Base-by-base conservation (phyloP, 2,888 invertebrate species). In the Meandrusa payeni region DNA sequence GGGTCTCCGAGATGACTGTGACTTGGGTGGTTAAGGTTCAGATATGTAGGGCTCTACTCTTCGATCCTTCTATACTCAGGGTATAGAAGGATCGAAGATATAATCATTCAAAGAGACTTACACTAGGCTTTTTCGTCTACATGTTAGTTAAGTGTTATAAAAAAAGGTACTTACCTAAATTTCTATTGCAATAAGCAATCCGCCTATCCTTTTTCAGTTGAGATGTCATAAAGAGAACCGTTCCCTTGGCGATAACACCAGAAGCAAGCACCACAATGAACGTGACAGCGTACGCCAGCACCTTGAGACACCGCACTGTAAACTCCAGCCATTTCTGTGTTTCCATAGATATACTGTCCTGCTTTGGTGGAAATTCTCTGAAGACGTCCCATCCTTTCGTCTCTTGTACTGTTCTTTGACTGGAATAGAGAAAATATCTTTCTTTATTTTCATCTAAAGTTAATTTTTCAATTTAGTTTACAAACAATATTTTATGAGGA, bases 321-420 rank as follows among this genome's bases (percentile, higher is more conserved):
- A 95, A 89, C 61, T 96, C 95, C 70, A 96, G 89, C 76, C 95
- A 96, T 76, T 92, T 92, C 80, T 96, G 95, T 71, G 93, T 94
- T 59, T 95, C 95, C 91, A 95, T 95, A 37, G 96, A 96, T 52
- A 95, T 95, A 56, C 94, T 94, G 82, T 95, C 95, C 81, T 93
- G 92, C 80, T 96, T 95, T 59, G 93, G 93, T 5, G 97, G 97
- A 57, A 97, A 94, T 78, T 96, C 94, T 69, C 97, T 90, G 89
- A 98, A 98, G 46, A 97, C 97, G 90, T 98, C 97, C 98, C 98
- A 98, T 92, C 94, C 95, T 93, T 96, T 96, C 60, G 95, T 95
- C 9, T 44, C 44, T 77, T 95, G 93, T 59, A 95, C 92, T 48
- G 95, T 95, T 67, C 95, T 90, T 81, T 93, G 93, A 71, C 95